These are phyloP conservation scores for Xerus rutilus DNA, from an alignment of 2,797 vertebrate genomes.

Conservation along the genomic window DNA sequence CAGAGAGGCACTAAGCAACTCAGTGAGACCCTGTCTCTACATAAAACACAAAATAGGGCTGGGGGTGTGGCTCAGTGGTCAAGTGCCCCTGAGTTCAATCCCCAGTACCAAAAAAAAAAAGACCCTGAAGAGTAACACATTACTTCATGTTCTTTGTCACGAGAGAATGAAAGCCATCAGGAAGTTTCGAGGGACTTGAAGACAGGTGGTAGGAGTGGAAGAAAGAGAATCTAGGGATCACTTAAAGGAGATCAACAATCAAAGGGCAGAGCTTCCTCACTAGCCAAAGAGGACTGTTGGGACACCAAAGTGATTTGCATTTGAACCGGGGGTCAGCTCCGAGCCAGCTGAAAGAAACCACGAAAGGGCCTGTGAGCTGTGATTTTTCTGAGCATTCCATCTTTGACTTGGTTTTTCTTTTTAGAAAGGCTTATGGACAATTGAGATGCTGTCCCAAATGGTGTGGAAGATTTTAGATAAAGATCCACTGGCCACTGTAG, in stretches of 20 bases:
- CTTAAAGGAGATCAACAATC: no score
- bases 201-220: neutral
- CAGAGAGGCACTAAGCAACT: no score
- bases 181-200: neutral
- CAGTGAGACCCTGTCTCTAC: no score
- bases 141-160: neutral
- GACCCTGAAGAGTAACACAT: neutral
- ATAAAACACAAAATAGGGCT: no score
- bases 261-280: no score
- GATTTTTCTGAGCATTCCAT: neutral
- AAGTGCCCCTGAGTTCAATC: no score
- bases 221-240: neutral
- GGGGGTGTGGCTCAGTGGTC: no score
- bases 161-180: neutral
- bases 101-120: neutral
- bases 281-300: no score
- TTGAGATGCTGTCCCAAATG: neutral
- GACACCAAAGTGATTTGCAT: neutral
- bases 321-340: neutral
- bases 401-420: conserved; percentile 18
- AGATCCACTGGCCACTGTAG: neutral
- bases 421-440: neutral
- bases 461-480: neutral
- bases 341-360: neutral
- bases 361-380: neutral